Base-by-base conservation (phyloP, 2,797 vertebrate species). In the Muscicapa comitata region DNA sequence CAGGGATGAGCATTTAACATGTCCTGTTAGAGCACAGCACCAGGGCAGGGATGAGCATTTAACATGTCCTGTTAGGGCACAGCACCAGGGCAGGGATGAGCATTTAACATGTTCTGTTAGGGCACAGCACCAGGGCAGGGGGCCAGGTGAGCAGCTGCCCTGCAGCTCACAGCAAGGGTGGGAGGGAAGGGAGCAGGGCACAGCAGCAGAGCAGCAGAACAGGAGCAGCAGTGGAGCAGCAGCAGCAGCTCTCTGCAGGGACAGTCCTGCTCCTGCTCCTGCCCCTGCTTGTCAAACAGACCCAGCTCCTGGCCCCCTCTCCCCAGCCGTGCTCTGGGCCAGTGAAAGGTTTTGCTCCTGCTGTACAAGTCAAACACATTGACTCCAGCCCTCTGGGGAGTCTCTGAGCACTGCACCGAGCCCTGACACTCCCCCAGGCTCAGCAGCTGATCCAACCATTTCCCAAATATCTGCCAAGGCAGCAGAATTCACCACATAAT, bases 41-140 rank as follows among this genome's bases (percentile, higher is more conserved):
- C 4, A 2, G 28, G 7, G 11, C 43, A 70, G 38, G 48, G 68
- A 38, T 15, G 6, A 38, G 38, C 38, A 38, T 38, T 38, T 38
- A 38, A 38, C 38, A 38, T 15, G 13, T 38, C 38, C 14, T 38
- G 38, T 38, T 38, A 23, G 35, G 50, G 48, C 48, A 43, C 53
- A 51, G n/a, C 25, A 26, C 5, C 4, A 2, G 28, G 7, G 68
- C 9, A 9, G 31, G 48, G 51, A 23, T 31, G 29, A 63, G 57
- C 31, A 23, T 1, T 2, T 20, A 50, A 17, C 1, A 0, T 6
- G 40, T 19, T 26, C 43, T 0, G 0, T 5, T 23, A 23, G 35
- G 50, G 48, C 48, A 43, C 53, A 51, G n/a, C 25, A 24, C 5
- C 4, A 2, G 28, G 7, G 68, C 9, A 9, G 31, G 45, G 35